Percentiles rank a stretch among this genome's conserved stretches.
Conservation (phyloP, 1,140 invertebrate species). For the Archivesica marissinica region DNA sequence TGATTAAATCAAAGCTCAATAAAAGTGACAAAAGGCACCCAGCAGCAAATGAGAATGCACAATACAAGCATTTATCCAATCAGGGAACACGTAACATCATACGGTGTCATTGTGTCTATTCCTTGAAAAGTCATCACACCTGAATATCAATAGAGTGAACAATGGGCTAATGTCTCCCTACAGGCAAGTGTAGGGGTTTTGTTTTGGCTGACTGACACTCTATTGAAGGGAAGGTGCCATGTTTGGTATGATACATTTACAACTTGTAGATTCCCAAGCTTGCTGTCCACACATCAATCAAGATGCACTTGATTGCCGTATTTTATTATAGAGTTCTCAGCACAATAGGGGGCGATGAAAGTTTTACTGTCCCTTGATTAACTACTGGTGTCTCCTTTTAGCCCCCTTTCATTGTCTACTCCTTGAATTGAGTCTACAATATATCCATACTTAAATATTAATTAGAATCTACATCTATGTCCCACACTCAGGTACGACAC, state of each 20-base stretch:
- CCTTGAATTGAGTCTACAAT: no score
- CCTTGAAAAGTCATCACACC: conserved; percentile 17
- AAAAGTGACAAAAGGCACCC: conserved; percentile 27
- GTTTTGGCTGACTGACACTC: conserved; percentile 12
- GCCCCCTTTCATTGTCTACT: not conserved
- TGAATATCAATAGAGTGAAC: not conserved
- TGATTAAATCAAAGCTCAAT: conserved; percentile 4
- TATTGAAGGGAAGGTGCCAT: conserved; percentile 1
- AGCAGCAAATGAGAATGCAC: not conserved
- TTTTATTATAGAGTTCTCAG: not conserved
- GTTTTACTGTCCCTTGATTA: conserved; percentile 15
- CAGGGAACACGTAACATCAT: not conserved
- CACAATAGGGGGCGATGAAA: conserved; percentile 10
- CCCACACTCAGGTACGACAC: no score
- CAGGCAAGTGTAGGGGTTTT: not conserved
- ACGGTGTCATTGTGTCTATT: conserved; percentile 13
- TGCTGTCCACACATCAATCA: conserved; percentile 13
- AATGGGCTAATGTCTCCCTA: conserved; percentile 3
- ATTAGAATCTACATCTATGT: no score
- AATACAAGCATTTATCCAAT: conserved; percentile 4
- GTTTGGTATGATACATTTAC: conserved; percentile 1
- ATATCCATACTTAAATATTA: no score
- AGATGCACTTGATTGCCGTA: not conserved
- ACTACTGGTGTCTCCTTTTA: not conserved
- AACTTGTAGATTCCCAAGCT: not conserved